Evolutionary conservation across 1,140 invertebrate species (phyloP).

Genomic region (Neodiprion virginianus): DNA sequence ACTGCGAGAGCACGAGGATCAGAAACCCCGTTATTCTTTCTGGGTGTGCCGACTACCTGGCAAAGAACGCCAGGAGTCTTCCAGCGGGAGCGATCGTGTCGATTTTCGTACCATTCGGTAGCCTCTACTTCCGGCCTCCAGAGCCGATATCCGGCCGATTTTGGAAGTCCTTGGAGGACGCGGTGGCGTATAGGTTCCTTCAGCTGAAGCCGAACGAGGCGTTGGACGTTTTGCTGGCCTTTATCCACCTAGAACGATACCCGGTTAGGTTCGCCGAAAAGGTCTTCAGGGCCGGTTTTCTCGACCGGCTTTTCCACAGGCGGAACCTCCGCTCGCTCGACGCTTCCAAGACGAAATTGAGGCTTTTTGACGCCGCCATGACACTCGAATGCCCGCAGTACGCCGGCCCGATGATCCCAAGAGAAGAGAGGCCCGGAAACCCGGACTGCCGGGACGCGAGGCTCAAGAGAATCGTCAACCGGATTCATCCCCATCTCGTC

Average conservation of each 20-base stretch:
- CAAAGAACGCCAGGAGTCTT: slow-evolving; percentile 60
- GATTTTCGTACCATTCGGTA: slow-evolving; percentile 70
- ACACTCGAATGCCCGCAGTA: slow-evolving; percentile 69
- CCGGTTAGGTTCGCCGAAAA: slow-evolving; percentile 69
- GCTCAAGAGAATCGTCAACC: slow-evolving; percentile 62
- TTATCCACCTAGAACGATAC: slow-evolving; percentile 70
- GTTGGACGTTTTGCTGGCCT: slow-evolving; percentile 69
- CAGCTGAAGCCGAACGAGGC: slow-evolving; percentile 68
- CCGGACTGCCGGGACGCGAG: slow-evolving; percentile 59
- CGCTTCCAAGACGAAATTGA: slow-evolving; percentile 62
- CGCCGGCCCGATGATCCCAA: slow-evolving; percentile 66
- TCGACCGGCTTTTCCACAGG: slow-evolving; percentile 64
- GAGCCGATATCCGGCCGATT: slow-evolving; percentile 60
- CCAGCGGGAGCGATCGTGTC: slow-evolving; percentile 64
- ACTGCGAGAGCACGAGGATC: slow-evolving; percentile 67
- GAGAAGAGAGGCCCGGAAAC: slow-evolving; percentile 55
- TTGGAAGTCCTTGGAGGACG: slow-evolving; percentile 67
- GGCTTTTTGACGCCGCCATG: slow-evolving; percentile 71
- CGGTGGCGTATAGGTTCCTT: slow-evolving; percentile 66
- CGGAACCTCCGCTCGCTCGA: slow-evolving; percentile 40
- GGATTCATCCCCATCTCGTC: slow-evolving; percentile 58
- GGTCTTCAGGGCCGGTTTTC: slow-evolving; percentile 70
- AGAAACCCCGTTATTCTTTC: slow-evolving; percentile 67
- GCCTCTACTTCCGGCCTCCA: slow-evolving; percentile 67
- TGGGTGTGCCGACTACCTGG: slow-evolving; percentile 66